phyloP scores from a whole-genome alignment of 2,797 vertebrate species.

The Xiphophorus birchmanni region DNA sequence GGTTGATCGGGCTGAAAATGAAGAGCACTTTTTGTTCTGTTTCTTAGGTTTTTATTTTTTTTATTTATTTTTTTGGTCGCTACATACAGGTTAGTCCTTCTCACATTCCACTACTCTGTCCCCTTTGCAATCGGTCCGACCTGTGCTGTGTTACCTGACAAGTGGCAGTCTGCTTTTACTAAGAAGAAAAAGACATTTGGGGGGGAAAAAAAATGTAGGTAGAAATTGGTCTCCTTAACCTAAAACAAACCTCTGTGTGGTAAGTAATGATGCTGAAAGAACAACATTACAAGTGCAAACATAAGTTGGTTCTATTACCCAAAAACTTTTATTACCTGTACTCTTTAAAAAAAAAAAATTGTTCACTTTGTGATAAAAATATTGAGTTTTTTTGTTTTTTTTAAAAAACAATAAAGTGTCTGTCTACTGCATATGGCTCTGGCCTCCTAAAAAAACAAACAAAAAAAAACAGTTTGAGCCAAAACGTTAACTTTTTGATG shows the following conservation, averaged over 20 bases:
- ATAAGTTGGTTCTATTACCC: constrained; percentile 28
- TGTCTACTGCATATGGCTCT: not conserved
- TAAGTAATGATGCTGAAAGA: constrained; percentile 35
- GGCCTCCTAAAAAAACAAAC: not conserved
- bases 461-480: not conserved
- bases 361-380: constrained; percentile 41
- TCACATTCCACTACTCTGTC: constrained; percentile 59
- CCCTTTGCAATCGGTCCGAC: constrained; percentile 33
- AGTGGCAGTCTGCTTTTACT: constrained; percentile 11
- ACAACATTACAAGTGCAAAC: constrained; percentile 45
- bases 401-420: not conserved
- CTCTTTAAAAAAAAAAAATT: constrained; percentile 66
- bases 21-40: constrained; percentile 15
- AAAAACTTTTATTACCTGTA: constrained; percentile 36
- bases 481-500: not conserved
- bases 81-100: constrained; percentile 40
- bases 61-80: not conserved
- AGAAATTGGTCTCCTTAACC: constrained; percentile 26
- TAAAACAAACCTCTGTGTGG: constrained; percentile 5
- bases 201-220: constrained; percentile 15
- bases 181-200: constrained; percentile 29
- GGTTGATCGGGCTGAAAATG: constrained; percentile 19
- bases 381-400: not conserved
- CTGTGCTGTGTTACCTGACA: constrained; percentile 36
- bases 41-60: not conserved